Evolutionary conservation across 2,888 invertebrate genomes (phyloP).

Genomic region (Chymomyza fuscimana): DNA sequence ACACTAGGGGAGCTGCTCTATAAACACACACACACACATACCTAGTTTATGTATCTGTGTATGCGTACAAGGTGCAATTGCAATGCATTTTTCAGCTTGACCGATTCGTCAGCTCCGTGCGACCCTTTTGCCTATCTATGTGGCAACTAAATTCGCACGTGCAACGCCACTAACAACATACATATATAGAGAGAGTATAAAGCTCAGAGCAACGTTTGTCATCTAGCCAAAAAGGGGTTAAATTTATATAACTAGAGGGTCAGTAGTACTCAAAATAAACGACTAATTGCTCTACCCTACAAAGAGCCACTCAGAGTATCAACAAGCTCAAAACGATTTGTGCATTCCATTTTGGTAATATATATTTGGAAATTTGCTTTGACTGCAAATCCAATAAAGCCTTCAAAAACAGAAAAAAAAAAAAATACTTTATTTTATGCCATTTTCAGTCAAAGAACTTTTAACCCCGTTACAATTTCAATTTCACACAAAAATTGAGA

Average conservation of each 20-base stretch:
- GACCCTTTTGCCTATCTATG: slow-evolving; percentile 49
- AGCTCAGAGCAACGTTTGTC: slow-evolving; percentile 53
- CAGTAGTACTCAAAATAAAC: slow-evolving; percentile 58
- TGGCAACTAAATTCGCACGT: slow-evolving; percentile 50
- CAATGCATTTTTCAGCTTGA: slow-evolving; percentile 74
- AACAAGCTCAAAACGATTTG: not conserved
- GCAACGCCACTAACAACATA: slow-evolving; percentile 33
- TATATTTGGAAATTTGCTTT: slow-evolving; percentile 8
- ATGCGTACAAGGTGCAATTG: slow-evolving; percentile 67
- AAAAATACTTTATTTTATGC: slow-evolving; percentile 2
- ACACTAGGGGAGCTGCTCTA: slow-evolving; percentile 31
- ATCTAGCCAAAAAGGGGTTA: slow-evolving; percentile 55
- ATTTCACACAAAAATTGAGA: slow-evolving; percentile 41
- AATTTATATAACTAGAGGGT: slow-evolving; percentile 61
- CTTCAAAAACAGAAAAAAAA: not conserved
- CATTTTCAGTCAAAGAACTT: not conserved
- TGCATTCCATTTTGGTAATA: not conserved
- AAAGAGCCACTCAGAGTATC: not conserved
- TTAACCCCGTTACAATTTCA: slow-evolving; percentile 44
- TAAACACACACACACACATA: not conserved
- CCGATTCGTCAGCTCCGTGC: slow-evolving; percentile 57
- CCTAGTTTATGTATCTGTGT: slow-evolving; percentile 11
- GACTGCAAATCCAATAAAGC: slow-evolving; percentile 7
- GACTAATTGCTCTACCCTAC: slow-evolving; percentile 52
- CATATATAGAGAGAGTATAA: not conserved